Conservation (phyloP, 2,888 invertebrate species). For the Stramonita haemastoma region DNA sequence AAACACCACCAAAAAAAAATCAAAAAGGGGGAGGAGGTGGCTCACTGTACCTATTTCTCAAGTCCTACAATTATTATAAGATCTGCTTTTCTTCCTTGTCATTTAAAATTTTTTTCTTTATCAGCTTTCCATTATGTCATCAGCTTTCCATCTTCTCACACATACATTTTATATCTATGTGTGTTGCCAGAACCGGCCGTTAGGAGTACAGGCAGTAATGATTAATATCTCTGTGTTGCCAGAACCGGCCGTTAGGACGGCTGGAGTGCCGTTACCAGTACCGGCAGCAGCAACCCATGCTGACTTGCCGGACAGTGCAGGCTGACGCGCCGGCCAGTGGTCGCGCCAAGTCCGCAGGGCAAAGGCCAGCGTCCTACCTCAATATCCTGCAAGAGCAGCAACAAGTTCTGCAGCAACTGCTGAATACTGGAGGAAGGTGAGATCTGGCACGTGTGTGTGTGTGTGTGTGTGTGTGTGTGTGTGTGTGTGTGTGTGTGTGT, state of each 20-base stretch:
- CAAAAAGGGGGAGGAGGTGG: too few species aligned
- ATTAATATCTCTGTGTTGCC: too few species aligned
- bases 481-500: constrained; percentile 3
- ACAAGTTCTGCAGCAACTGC: background rate
- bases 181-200: constrained; percentile 39
- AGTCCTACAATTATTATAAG: too few species aligned
- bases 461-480: constrained; percentile 2
- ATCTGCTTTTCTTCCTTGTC: too few species aligned
- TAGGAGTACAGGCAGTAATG: constrained; percentile 42
- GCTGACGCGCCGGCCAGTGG: background rate
- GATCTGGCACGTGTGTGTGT: background rate
- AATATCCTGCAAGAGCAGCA: background rate
- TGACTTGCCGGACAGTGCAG: constrained; percentile 10
- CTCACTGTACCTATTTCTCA: too few species aligned
- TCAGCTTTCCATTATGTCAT: too few species aligned
- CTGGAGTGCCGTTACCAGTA: constrained; percentile 24
- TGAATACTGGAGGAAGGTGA: background rate
- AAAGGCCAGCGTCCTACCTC: background rate
- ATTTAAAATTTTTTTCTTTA: too few species aligned
- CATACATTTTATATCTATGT: too few species aligned
- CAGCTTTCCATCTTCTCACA: too few species aligned
- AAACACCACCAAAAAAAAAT: too few species aligned
- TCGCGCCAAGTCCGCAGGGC: background rate
- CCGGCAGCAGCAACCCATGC: constrained; percentile 11
- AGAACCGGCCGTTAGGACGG: constrained; percentile 45